phyloP scores from a whole-genome alignment of 2,888 invertebrate genomes.

The Trachelus stipa region DNA sequence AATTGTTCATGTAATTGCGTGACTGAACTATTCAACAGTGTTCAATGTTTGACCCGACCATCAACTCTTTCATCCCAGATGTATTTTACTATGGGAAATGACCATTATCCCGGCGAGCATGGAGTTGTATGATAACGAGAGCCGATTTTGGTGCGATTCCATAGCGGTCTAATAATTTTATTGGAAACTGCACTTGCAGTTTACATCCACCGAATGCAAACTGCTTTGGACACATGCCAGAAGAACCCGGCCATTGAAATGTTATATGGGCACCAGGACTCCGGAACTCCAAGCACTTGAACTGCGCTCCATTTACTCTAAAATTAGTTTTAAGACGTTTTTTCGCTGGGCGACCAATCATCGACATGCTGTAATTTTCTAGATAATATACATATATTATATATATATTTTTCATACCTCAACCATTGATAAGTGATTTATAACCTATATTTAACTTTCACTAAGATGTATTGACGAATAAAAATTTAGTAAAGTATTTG shows the following conservation, averaged over 20 bases:
- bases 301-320: conserved; percentile 40
- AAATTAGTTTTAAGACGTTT: conserved; percentile 41
- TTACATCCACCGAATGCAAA: conserved; percentile 49
- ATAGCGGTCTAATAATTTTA: conserved; percentile 46
- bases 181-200: conserved; percentile 47
- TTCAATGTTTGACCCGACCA: not conserved
- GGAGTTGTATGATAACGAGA: not conserved
- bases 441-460: not conserved
- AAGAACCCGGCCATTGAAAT: conserved; percentile 48
- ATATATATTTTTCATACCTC: not conserved
- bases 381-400: not conserved
- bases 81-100: not conserved
- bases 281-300: conserved; percentile 17
- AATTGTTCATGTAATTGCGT: not conserved
- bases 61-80: not conserved
- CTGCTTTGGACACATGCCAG: conserved; percentile 53
- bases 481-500: not conserved
- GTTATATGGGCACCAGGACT: conserved; percentile 39
- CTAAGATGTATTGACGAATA: not conserved
- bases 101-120: not conserved
- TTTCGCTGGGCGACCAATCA: not conserved
- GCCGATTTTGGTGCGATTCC: not conserved
- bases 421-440: not conserved
- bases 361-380: conserved; percentile 15
- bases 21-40: not conserved